Base-by-base conservation (phyloP, 2,888 invertebrate genomes). In the Cataglyphis cursor region DNA sequence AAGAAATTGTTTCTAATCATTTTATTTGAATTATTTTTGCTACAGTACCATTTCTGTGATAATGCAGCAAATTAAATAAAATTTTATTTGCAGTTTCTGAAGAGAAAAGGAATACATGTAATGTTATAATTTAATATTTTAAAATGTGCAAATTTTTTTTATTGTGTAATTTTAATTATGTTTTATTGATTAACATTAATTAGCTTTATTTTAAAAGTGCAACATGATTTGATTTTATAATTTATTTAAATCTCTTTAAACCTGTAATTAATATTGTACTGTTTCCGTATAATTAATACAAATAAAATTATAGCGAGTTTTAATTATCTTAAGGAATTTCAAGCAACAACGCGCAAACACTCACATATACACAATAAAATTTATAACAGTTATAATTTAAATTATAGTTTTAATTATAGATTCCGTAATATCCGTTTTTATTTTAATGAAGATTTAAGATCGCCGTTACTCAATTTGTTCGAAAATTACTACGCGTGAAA, bases 151-250 rank as follows among this genome's bases (percentile, higher is more conserved):
- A 62, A 61, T 74, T 1, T 8, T n/a, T 51, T 35, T 0, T 5
- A 21, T 62, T 44, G 18, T 61, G 18, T 44, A 74, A 62, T 62
- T 74, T 74, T 44, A 44, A 57, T 0, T 10, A 18, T 24, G 18
- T 57, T 72, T 72, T 10, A 57, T 38, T 57, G 57, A 18, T 59
- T 54, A 57, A 18, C 3, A 5, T 74, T 62, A 61, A 15, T 31
- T 59, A 59, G 41, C 31, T 68, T 41, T 31, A 44, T 31, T 31
- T 70, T 8, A n/a, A 59, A 44, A 68, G 41, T 28, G 15, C 18
- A n/a, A 51, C n/a, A 78, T 21, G 12, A 38, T 59, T 78, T 38
- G 31, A 78, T 70, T 44, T n/a, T n/a, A n/a, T 51, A 51, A 41
- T 68, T 70, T 59, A 68, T 44, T 70, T n/a, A 51, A n/a, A 31